Conservation (phyloP, 1,140 invertebrate species). For the Steinernema feltiae region DNA sequence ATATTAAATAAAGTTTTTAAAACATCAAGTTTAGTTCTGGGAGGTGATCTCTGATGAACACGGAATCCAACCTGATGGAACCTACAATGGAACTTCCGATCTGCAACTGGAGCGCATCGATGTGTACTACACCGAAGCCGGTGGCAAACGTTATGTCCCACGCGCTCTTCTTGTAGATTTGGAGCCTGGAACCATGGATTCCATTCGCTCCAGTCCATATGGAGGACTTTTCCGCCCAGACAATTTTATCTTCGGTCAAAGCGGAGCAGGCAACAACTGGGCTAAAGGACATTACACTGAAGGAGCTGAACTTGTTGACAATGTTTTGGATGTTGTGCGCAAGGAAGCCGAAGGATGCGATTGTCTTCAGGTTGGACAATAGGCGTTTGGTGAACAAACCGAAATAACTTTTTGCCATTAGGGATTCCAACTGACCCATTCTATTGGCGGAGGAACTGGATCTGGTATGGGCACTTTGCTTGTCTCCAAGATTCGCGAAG, state of each 20-base stretch:
- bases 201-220: constrained; percentile 65
- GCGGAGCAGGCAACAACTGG: too few relatives aligned
- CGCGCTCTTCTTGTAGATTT: constrained; percentile 81
- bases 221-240: constrained; percentile 77
- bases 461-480: constrained; percentile 64
- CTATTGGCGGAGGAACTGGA: constrained; percentile 61
- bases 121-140: constrained; percentile 62
- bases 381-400: too few relatives aligned
- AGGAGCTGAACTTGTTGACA: too few relatives aligned
- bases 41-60: too few relatives aligned
- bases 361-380: too few relatives aligned
- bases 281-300: too few relatives aligned
- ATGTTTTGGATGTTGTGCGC: too few relatives aligned
- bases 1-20: too few relatives aligned
- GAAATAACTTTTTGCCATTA: too few relatives aligned
- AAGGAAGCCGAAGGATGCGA: too few relatives aligned
- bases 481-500: constrained; percentile 64
- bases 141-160: constrained; percentile 71
- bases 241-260: constrained; percentile 79
- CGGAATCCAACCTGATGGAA: neutral
- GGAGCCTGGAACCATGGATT: constrained; percentile 86
- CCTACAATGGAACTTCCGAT: constrained; percentile 60
- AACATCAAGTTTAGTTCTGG: too few relatives aligned
- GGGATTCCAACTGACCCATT: constrained; percentile 62
- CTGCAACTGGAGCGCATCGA: constrained; percentile 63